Conservation (phyloP, 2,113 vertebrate genomes). For the Hydrochoerus hydrochaeris region DNA sequence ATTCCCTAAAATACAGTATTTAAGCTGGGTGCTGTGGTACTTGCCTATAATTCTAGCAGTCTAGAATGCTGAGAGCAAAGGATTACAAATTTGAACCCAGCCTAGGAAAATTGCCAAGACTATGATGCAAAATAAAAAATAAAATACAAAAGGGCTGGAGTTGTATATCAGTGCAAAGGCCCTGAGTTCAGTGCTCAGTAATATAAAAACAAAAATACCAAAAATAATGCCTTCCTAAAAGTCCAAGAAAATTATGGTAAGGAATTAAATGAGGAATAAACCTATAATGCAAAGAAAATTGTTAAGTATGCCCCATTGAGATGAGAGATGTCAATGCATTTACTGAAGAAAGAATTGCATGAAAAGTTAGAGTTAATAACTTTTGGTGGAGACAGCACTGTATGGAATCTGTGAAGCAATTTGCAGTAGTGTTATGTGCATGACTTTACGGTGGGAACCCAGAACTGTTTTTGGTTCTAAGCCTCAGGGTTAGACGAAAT, state of each 20-base stretch:
- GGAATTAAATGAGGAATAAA: neutral
- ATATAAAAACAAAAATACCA: neutral
- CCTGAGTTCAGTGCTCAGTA: neutral
- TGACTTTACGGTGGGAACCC: too few relatives aligned
- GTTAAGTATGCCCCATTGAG: neutral
- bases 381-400: neutral
- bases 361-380: neutral
- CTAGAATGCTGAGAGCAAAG: neutral
- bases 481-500: neutral
- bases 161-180: too few relatives aligned
- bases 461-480: neutral
- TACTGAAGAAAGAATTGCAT: neutral
- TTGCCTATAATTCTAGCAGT: neutral
- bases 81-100: neutral
- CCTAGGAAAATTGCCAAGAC: neutral
- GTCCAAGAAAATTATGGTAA: neutral
- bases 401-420: neutral
- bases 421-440: accelerated
- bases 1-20: neutral
- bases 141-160: neutral
- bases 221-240: neutral
- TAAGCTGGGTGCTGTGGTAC: neutral
- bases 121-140: neutral
- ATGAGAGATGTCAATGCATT: neutral
- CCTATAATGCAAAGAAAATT: neutral